Evolutionary conservation across 1,140 invertebrate species (phyloP), one percentile per base, ranked within the genome.

Genomic region (Maniola jurtina): DNA sequence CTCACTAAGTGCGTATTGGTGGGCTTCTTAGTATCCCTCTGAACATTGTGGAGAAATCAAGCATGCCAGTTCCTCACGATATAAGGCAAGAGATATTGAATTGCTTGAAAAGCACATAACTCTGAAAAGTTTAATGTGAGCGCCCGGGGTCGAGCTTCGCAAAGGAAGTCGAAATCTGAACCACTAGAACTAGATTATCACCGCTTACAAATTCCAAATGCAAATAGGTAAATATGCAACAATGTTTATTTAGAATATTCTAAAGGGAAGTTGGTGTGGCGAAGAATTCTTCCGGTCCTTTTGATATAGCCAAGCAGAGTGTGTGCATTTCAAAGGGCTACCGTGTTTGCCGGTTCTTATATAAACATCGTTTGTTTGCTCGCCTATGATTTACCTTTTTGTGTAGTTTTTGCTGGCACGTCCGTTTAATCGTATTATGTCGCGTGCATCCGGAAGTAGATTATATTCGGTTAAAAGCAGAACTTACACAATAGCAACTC

Each of bases 201-300:
- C 7, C 45, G 45, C 6, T n/a, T 14, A 48, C 13, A n/a, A 48
- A 48, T 14, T n/a, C 45, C 8, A 48, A 48, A 52, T 33, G 48
- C 48, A 33, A 52, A 52, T 25, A 33, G 13, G 42, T 45, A 35
- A 35, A 55, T 35, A 55, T n/a, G 54, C 13, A 25, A 36, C 54
- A 35, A 34, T 55, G 55, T 57, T 36, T 57, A 57, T 62, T 57
- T 48, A 36, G 33, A 10, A 50, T 34, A 61, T 50, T 35, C 35
- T 0, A 35, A 52, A 45, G 60, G 66, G 62, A 38, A 66, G 70
- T 64, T 70, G 72, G 61, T 55, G 62, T 65, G 60, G 62, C 62
- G 13, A 42, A 47, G 14, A 42, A 83, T 80, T 78, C 84, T 86
- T 89, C 84, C 84, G 81, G 84, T 77, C 66, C 79, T 82, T 85